Conservation (phyloP, 2,113 vertebrate species). For the Halichoerus grypus region DNA sequence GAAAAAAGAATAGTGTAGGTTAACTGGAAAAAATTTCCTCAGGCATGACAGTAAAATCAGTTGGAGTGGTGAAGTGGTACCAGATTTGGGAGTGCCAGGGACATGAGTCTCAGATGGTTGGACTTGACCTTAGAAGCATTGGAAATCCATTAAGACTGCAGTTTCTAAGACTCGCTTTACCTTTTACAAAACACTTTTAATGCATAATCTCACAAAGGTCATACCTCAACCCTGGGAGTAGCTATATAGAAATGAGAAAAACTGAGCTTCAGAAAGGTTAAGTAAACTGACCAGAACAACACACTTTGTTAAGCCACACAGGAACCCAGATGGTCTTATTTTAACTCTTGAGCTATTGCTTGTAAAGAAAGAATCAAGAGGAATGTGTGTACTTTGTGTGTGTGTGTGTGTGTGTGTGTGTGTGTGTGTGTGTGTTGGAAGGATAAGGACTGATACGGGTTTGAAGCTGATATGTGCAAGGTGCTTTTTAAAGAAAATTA, state of each 20-base stretch:
- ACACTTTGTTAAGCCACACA: not conserved
- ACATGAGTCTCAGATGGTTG: not conserved
- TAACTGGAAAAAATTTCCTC: not conserved
- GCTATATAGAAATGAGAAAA: not conserved
- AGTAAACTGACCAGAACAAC: not conserved
- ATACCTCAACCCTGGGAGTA: not conserved
- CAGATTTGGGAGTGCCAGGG: not conserved
- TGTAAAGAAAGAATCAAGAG: slow-evolving; percentile 35
- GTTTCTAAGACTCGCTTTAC: not conserved
- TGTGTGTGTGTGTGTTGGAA: not conserved
- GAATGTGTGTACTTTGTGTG: not conserved
- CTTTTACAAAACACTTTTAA: not conserved
- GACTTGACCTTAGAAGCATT: not conserved
- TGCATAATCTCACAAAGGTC: not conserved
- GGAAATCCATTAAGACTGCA: not conserved
- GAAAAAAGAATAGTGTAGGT: not conserved
- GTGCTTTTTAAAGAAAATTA: slow-evolving; percentile 38
- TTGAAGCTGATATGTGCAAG: not conserved
- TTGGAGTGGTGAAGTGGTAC: not conserved
- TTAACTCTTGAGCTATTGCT: slow-evolving; percentile 3
- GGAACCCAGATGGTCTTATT: not conserved
- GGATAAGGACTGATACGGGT: rapidly evolving
- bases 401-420: not conserved
- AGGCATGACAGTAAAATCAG: not conserved
- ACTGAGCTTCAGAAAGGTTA: not conserved